phyloP scores from a whole-genome alignment of 2,888 invertebrate genomes.

The Branchinecta sandiegonensis region DNA sequence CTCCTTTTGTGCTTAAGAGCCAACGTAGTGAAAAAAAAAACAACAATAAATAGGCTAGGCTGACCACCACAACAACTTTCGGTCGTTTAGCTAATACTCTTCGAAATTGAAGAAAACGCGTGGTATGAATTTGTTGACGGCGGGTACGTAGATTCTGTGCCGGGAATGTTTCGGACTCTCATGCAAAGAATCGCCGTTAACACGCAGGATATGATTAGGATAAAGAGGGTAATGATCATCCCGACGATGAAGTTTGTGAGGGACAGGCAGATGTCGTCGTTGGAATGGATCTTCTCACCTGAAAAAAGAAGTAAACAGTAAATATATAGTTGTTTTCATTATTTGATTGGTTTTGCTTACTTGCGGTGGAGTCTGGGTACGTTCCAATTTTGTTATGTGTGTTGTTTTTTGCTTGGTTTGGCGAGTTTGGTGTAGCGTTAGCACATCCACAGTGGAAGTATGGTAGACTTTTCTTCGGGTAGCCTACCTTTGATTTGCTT shows the following conservation, averaged over 20 bases:
- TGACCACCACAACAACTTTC: background rate
- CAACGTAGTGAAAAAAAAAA: background rate
- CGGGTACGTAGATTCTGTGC: slow-evolving; percentile 29
- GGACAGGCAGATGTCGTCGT: slow-evolving; percentile 46
- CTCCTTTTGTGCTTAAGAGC: no score
- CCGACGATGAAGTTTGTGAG: slow-evolving; percentile 48
- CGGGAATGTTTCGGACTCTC: slow-evolving; percentile 26
- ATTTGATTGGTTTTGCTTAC: slow-evolving; percentile 2
- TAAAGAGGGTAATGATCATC: slow-evolving; percentile 44
- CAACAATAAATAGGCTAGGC: background rate
- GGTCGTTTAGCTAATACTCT: background rate
- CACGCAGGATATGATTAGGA: slow-evolving; percentile 44
- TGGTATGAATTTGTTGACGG: slow-evolving; percentile 26
- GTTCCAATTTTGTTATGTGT: background rate
- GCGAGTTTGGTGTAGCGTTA: no score
- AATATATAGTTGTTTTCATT: slow-evolving; percentile 21
- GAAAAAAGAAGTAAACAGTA: slow-evolving; percentile 20
- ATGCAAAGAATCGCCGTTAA: slow-evolving; percentile 42
- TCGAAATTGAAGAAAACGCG: slow-evolving; percentile 22
- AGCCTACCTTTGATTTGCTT: no score
- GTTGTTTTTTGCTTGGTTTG: no score
- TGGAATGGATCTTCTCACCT: slow-evolving; percentile 20
- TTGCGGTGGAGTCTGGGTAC: background rate
- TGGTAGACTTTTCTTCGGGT: no score
- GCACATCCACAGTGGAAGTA: no score